Evolutionary conservation across 1,140 invertebrate genomes (phyloP).

Genomic region (Anastrepha obliqua): DNA sequence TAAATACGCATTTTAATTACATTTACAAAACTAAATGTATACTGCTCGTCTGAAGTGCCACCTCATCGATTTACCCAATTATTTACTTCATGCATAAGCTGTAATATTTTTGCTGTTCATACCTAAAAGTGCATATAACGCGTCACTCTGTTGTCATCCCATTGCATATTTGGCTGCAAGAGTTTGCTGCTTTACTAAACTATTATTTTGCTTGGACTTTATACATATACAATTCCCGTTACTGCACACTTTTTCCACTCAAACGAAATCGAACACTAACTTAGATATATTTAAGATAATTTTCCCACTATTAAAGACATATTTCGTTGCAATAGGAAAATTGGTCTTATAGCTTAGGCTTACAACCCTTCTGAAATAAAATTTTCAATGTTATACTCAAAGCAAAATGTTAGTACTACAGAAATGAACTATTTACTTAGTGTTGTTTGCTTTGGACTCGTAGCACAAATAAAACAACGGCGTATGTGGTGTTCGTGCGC

Average conservation of each 20-base stretch:
- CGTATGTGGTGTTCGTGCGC: neutral
- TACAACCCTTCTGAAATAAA: neutral
- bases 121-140: neutral
- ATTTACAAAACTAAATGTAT: too few species aligned
- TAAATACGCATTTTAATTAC: too few species aligned
- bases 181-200: too few species aligned
- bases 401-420: constrained; percentile 3
- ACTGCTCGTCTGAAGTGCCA: too few species aligned
- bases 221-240: too few species aligned
- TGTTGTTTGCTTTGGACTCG: neutral
- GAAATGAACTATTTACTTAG: neutral
- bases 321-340: neutral
- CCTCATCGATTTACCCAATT: neutral
- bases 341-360: neutral
- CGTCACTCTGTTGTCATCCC: neutral
- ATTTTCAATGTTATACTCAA: neutral
- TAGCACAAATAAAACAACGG: neutral
- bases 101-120: neutral
- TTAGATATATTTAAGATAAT: neutral
- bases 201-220: too few species aligned
- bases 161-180: too few species aligned
- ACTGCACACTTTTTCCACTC: neutral
- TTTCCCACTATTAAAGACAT: neutral
- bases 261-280: neutral
- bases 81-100: too few species aligned